A percentile compares a stretch with the other conserved stretches of the same genome.
Conservation (phyloP, 2,888 invertebrate species). For the Drosophila atroscutellata region DNA sequence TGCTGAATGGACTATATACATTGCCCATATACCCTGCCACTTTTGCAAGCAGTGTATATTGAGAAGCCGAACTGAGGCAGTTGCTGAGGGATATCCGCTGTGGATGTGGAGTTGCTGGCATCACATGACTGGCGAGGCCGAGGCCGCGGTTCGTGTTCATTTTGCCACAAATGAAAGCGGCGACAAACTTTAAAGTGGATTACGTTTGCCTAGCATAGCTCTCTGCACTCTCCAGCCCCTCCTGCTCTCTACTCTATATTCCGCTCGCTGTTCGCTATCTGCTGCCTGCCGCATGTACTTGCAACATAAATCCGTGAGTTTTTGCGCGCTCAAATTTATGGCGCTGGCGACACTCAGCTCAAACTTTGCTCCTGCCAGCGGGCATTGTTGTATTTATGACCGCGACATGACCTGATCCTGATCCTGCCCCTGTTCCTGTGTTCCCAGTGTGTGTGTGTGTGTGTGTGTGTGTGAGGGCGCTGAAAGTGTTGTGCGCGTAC, state of each 20-base stretch:
- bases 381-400: constrained; percentile 81
- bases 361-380: constrained; percentile 66
- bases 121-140: constrained; percentile 50
- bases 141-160: constrained; percentile 72
- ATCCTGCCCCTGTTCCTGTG: constrained; percentile 13
- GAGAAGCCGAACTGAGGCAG: constrained; percentile 20
- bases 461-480: constrained; percentile 38
- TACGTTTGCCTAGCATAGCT: constrained; percentile 67
- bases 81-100: constrained; percentile 70
- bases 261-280: constrained; percentile 54
- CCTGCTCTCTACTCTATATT: constrained; percentile 19
- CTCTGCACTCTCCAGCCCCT: constrained; percentile 9
- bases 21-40: background rate
- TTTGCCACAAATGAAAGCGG: constrained; percentile 64
- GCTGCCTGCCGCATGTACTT: constrained; percentile 63
- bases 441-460: constrained; percentile 10
- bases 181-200: constrained; percentile 82
- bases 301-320: constrained; percentile 83
- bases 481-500: constrained; percentile 74
- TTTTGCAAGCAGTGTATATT: background rate
- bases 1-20: background rate
- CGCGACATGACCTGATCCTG: constrained; percentile 82
- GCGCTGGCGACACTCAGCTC: constrained; percentile 75
- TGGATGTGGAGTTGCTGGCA: constrained; percentile 63
- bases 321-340: constrained; percentile 77